Base-by-base conservation (phyloP, 2,888 invertebrate species). In the Synanthedon tipuliformis region DNA sequence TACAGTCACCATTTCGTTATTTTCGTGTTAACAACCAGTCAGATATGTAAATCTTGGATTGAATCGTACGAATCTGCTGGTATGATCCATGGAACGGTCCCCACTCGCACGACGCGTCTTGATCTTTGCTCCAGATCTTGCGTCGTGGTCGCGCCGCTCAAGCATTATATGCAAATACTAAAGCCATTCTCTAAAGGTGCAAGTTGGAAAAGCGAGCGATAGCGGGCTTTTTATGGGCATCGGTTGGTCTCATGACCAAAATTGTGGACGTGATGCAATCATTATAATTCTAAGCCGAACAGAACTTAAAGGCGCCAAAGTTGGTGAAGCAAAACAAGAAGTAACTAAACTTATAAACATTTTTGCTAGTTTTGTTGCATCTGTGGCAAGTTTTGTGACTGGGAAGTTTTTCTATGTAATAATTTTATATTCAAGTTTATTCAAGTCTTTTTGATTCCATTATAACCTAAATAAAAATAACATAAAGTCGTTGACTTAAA, bases 151-250 rank as follows among this genome's bases (percentile, higher is more conserved):
- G 75, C 75, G 59, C 74, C 71, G 70, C 71, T 71, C 70, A 66
- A 63, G 75, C 75, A 78, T 82, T 82, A 81, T 83, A 82, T 82
- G 81, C 77, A 78, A 83, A 83, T 81, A 68, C 59, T 66, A 60
- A 62, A 64, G 60, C 71, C 70, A 59, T 69, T 76, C 74, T 70
- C 68, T 52, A 57, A 65, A 64, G 71, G 61, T 65, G 58, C 49
- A 49, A 49, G 49, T 23, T 49, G 49, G 16, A 49, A 49, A 7
- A 16, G 66, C 60, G 59, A 75, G 77, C 78, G 77, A 71, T 69
- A 72, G 61, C 62, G 62, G 57, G 58, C 52, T 52, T 18, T 40
- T 27, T 54, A 54, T 41, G 54, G 56, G 50, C 52, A 54, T 56
- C 50, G 54, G 49, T 52, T 45, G 50, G 52, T 50, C 51, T 50